Conservation (phyloP, 2,113 vertebrate genomes). For the Apaloderma vittatum region DNA sequence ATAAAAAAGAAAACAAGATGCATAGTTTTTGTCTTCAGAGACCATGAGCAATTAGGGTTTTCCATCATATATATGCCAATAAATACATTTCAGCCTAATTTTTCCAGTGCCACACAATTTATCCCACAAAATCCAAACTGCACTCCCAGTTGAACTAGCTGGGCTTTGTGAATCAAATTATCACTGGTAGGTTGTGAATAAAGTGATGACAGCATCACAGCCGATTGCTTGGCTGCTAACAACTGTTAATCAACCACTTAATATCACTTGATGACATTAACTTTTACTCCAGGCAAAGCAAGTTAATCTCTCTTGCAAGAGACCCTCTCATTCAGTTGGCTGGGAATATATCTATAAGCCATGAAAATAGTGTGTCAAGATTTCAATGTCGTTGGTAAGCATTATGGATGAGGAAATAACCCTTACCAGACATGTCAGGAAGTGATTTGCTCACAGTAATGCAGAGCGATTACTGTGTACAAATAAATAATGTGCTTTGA, state of each 20-base stretch:
- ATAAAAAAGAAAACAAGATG: neutral
- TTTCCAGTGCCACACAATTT: neutral
- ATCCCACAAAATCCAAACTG: neutral
- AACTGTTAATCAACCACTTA: neutral
- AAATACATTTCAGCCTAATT: neutral
- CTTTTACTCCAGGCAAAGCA: neutral
- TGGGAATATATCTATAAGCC: constrained; percentile 29
- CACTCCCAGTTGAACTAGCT: neutral
- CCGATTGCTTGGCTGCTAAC: neutral
- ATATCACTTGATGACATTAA: neutral
- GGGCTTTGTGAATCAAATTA: neutral
- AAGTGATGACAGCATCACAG: neutral
- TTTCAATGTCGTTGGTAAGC: constrained; percentile 55
- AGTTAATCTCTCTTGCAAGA: constrained; percentile 30
- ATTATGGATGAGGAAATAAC: constrained; percentile 65
- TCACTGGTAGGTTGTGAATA: neutral
- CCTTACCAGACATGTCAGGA: constrained; percentile 46
- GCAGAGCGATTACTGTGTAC: constrained; percentile 30
- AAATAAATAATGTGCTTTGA: constrained; percentile 34
- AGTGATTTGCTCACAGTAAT: constrained; percentile 67
- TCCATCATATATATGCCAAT: neutral
- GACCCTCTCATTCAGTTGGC: constrained; percentile 24
- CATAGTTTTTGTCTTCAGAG: neutral
- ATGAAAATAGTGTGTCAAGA: constrained; percentile 62
- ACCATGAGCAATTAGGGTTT: fast-evolving